Evolutionary conservation across 2,113 vertebrate species (phyloP).

Genomic region (Myodes glareolus): DNA sequence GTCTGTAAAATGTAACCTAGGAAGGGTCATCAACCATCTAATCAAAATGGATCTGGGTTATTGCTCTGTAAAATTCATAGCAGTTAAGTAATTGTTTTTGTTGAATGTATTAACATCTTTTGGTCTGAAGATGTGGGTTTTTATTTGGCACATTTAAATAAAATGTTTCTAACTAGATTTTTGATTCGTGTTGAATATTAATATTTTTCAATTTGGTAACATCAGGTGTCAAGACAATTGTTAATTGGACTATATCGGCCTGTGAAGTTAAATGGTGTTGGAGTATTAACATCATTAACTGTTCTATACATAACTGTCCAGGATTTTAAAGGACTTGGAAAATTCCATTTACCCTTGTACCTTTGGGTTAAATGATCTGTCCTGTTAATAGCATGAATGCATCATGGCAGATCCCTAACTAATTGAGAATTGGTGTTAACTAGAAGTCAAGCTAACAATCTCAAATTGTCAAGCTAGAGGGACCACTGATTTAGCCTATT

Average conservation of each 20-base stretch:
- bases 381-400: background rate
- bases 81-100: constrained; percentile 89
- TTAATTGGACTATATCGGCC: constrained; percentile 28
- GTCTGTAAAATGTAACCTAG: constrained; percentile 88
- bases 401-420: constrained; percentile 48
- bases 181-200: constrained; percentile 85
- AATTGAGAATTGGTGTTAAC: constrained; percentile 24
- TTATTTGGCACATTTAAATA: constrained; percentile 92
- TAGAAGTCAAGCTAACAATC: background rate
- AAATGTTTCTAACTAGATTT: constrained; percentile 90
- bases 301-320: constrained; percentile 9
- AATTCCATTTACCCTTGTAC: constrained; percentile 42
- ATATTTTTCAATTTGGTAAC: constrained; percentile 65
- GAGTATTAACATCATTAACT: constrained; percentile 42
- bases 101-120: constrained; percentile 89
- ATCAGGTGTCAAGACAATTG: constrained; percentile 6
- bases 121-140: constrained; percentile 87
- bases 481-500: constrained; percentile 31
- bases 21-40: constrained; percentile 85
- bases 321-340: constrained; percentile 35
- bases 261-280: constrained; percentile 40
- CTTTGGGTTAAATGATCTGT: constrained; percentile 48
- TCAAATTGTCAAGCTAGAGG: background rate
- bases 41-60: constrained; percentile 86
- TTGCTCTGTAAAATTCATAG: constrained; percentile 85